Evolutionary conservation across 1,140 invertebrate genomes (phyloP).

Genomic region (Scaptomyza montana): DNA sequence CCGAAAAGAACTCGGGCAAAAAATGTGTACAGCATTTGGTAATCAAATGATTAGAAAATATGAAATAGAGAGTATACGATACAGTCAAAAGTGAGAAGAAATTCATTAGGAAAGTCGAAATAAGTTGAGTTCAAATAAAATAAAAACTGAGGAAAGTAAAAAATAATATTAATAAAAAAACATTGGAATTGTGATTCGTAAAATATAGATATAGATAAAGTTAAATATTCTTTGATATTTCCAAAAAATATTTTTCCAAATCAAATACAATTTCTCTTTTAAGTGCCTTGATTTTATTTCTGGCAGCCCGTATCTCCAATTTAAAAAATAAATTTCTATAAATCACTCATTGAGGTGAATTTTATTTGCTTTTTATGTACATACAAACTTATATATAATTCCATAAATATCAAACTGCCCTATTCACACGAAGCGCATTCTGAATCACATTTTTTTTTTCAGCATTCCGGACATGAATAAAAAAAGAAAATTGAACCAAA

Average conservation of each 20-base stretch:
- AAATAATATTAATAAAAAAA: too few species aligned
- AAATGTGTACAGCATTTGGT: not conserved
- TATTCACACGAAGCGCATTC: not conserved
- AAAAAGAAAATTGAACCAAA: not conserved
- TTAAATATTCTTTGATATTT: too few species aligned
- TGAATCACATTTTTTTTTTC: slow-evolving; percentile 24
- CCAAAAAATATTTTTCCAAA: too few species aligned
- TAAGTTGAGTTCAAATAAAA: too few species aligned
- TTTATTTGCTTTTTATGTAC: not conserved
- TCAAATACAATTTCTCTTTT: too few species aligned
- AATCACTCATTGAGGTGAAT: slow-evolving; percentile 16
- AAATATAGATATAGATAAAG: too few species aligned
- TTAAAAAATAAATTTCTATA: not conserved
- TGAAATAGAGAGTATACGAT: too few species aligned
- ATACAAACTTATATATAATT: slow-evolving; percentile 7
- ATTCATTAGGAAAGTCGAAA: too few species aligned
- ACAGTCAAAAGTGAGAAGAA: too few species aligned
- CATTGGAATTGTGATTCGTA: too few species aligned
- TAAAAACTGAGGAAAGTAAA: too few species aligned
- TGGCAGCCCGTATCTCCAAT: slow-evolving; percentile 9
- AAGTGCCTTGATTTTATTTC: not conserved
- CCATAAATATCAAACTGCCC: slow-evolving; percentile 50
- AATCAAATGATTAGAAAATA: too few species aligned
- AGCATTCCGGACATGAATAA: not conserved
- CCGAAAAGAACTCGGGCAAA: not conserved